phyloP scores from a whole-genome alignment of 2,113 vertebrate species.

The Ailurus styani region DNA sequence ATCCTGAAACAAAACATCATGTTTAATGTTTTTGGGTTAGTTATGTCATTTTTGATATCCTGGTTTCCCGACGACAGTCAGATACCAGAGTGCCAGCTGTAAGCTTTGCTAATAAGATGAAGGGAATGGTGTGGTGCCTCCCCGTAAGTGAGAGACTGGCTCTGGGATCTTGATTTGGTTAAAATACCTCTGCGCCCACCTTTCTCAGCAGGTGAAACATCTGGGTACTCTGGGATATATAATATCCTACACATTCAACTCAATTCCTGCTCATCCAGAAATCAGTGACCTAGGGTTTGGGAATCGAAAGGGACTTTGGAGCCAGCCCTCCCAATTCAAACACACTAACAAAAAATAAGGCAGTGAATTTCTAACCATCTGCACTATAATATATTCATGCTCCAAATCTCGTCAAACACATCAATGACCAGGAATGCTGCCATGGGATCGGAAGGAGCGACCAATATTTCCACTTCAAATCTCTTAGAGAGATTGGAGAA shows the following conservation, averaged over 20 bases:
- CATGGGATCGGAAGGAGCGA: not conserved
- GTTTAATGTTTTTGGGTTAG: constrained; percentile 44
- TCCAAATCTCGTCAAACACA: not conserved
- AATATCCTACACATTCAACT: not conserved
- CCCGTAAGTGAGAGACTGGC: not conserved
- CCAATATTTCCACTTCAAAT: not conserved
- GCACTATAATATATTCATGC: not conserved
- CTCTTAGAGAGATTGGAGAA: not conserved
- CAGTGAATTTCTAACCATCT: not conserved
- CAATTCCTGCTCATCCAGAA: not conserved
- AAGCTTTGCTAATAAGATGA: not conserved
- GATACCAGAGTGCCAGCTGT: not conserved
- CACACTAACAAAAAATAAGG: not conserved
- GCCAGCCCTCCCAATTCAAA: not conserved
- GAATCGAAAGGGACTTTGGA: not conserved
- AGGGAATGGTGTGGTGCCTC: not conserved
- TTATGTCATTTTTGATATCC: constrained; percentile 30
- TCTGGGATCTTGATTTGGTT: not conserved
- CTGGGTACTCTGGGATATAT: not conserved
- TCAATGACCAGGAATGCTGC: not conserved
- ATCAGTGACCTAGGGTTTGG: not conserved
- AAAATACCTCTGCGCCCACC: not conserved
- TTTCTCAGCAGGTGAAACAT: not conserved
- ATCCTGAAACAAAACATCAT: constrained; percentile 82
- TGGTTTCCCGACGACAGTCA: not conserved